Base-by-base conservation (phyloP, 2,797 vertebrate genomes). In the Halcyon chelicuti region DNA sequence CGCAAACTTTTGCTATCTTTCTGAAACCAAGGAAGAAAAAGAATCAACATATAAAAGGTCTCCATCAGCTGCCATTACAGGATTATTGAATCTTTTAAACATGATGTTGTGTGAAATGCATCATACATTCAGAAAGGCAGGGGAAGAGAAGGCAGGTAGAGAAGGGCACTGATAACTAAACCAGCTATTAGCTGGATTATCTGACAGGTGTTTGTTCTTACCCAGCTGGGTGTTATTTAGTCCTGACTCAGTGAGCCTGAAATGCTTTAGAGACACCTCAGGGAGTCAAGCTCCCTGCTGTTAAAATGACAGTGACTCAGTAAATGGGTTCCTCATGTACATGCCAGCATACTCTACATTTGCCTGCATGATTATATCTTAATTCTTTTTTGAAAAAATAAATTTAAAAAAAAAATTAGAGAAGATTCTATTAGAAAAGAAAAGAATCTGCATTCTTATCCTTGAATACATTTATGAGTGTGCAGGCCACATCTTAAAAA, bases 191-290 rank as follows among this genome's bases (percentile, higher is more conserved):
- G 82, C 73, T 80, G 87, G 72, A 90, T 95, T 94, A 94, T 97
- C 89, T 95, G 94, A 93, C 96, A 97, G 96, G 92, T 97, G 94
- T 98, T 97, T 97, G 94, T 95, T 97, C 97, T 96, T 94, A 94
- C 96, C 44, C 97, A 95, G 87, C 90, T 97, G 97, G 97, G 95
- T 97, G 92, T 97, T 98, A 96, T 96, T 98, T 97, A 97, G 96
- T 96, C 93, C 97, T 97, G 94, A 98, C 84, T 98, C 97, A 97
- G 77, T 97, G 97, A 98, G 91, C 92, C 86, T 95, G 94, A 97
- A 97, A 97, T 90, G 81, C 84, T 93, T 96, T 96, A 93, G 67
- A 97, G 88, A 87, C 70, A 93, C 96, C 93, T 97, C 80, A 88
- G 93, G 96, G 95, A 97, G 94, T 86, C 82, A 79, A 68, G 77